These are phyloP conservation scores for Ornithorhynchus anatinus DNA, from an alignment of 2,113 vertebrate species.

Conservation along the genomic window DNA sequence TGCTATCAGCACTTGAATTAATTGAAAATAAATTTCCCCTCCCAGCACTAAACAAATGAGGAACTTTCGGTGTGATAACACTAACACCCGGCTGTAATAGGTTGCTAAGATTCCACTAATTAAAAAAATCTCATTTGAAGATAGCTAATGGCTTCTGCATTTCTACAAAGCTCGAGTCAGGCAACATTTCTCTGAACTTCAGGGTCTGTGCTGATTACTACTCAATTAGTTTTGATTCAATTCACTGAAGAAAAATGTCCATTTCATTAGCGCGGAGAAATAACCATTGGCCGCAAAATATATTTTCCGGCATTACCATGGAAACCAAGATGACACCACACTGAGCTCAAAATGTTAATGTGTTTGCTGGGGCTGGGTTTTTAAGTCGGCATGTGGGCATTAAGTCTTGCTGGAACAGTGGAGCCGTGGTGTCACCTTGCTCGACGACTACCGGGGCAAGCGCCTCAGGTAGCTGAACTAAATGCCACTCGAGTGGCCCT, in stretches of 20 bases:
- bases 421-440: too few relatives aligned
- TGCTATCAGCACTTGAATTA: slow-evolving; percentile 24
- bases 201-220: slow-evolving; percentile 64
- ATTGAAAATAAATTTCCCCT: slow-evolving; percentile 56
- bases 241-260: slow-evolving; percentile 70
- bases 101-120: slow-evolving; percentile 72
- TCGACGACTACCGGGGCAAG: too few relatives aligned
- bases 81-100: slow-evolving; percentile 48
- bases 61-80: slow-evolving; percentile 50
- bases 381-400: not conserved
- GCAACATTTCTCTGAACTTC: slow-evolving; percentile 65
- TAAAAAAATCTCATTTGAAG: slow-evolving; percentile 70
- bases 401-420: slow-evolving; percentile 9
- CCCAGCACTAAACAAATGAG: slow-evolving; percentile 58
- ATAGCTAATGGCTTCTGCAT: slow-evolving; percentile 68
- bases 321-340: slow-evolving; percentile 48
- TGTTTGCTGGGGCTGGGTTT: slow-evolving; percentile 29
- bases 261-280: slow-evolving; percentile 65
- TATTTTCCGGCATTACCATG: slow-evolving; percentile 49
- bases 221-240: slow-evolving; percentile 74
- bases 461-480: too few relatives aligned
- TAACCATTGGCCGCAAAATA: slow-evolving; percentile 59
- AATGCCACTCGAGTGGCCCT: too few relatives aligned
- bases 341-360: slow-evolving; percentile 39
- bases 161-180: slow-evolving; percentile 65